Evolutionary conservation across 2,113 vertebrate species (phyloP), one percentile per base, ranked within the genome.

Genomic region (Calonectris borealis): DNA sequence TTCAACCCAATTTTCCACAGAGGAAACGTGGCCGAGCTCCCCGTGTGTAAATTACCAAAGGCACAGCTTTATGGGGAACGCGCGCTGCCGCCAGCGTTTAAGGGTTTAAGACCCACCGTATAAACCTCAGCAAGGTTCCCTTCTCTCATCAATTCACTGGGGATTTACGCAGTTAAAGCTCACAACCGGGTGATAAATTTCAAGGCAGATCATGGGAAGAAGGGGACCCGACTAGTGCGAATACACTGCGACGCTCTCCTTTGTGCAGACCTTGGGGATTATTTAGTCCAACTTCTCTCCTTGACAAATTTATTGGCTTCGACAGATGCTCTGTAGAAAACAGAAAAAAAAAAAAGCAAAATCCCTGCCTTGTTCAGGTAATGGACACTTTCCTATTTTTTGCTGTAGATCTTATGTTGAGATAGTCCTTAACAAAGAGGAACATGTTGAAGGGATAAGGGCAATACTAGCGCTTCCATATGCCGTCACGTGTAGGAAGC

Each of bases 1-100:
- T 95, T 60, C 64, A 72, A 93, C 85, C 62, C 52, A 2, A 91
- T 93, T 96, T 94, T 83, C 84, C 92, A 32, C 82, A 62, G 87
- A 76, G 93, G 90, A 93, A 96, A 40, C 0, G 4, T 9, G 38
- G 48, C 60, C 14, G 1, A 70, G 38, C 21, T 94, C 49, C 55
- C 32, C 2, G 1, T 2, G 42, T 68, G 64, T 91, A 83, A 94
- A 95, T 91, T 58, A 86, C 77, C 48, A 11, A 71, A 36, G 36
- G 42, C 73, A 42, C 10, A 2, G 62, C 55, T 83, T 94, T 86
- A 78, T 19, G 25, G 44, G 20, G 44, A 62, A 21, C 0, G 0
- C 2, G 0, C 0, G 0, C 61, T 85, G 88, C 38, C 6, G 0
- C 57, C 57, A 21, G 66, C 4, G 0, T 88, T 92, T 92, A 93